Percentiles rank a stretch among this genome's conserved stretches.
phyloP scores from a whole-genome alignment of 2,888 invertebrate species.

The Diaperis boleti region DNA sequence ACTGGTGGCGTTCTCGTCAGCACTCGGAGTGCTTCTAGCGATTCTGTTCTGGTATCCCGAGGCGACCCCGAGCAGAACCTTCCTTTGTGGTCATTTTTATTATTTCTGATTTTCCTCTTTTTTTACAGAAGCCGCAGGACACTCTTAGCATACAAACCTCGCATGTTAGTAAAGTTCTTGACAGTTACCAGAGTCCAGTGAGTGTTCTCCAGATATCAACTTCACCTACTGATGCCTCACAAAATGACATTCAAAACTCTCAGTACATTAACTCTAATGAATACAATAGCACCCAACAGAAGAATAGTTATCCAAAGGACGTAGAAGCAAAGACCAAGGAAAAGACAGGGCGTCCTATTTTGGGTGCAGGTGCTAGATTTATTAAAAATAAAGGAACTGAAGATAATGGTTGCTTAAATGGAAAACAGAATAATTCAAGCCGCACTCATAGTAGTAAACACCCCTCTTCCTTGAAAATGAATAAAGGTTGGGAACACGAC shows the following conservation, averaged over 20 bases:
- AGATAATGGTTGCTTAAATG: slow-evolving; percentile 42
- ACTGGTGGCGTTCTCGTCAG: too few relatives aligned
- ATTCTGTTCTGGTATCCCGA: too few relatives aligned
- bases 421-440: slow-evolving; percentile 43
- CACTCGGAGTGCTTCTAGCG: too few relatives aligned
- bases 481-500: slow-evolving; percentile 64
- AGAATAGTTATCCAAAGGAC: slow-evolving; percentile 13
- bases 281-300: slow-evolving; percentile 14
- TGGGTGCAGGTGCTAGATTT: slow-evolving; percentile 61
- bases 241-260: slow-evolving; percentile 14
- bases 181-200: slow-evolving; percentile 60
- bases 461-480: slow-evolving; percentile 43
- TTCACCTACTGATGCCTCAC: slow-evolving; percentile 35
- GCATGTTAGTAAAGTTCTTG: slow-evolving; percentile 57
- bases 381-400: slow-evolving; percentile 51
- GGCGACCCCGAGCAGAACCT: slow-evolving; percentile 1
- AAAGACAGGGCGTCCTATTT: slow-evolving; percentile 60
- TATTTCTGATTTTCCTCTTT: too few relatives aligned
- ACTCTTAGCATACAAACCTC: slow-evolving; percentile 59
- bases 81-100: too few relatives aligned
- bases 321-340: slow-evolving; percentile 35
- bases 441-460: slow-evolving; percentile 41
- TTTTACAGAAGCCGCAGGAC: slow-evolving; percentile 55
- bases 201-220: slow-evolving; percentile 61
- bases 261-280: slow-evolving; percentile 13